Conservation (phyloP, 1,140 invertebrate species). For the Orchesella cincta region DNA sequence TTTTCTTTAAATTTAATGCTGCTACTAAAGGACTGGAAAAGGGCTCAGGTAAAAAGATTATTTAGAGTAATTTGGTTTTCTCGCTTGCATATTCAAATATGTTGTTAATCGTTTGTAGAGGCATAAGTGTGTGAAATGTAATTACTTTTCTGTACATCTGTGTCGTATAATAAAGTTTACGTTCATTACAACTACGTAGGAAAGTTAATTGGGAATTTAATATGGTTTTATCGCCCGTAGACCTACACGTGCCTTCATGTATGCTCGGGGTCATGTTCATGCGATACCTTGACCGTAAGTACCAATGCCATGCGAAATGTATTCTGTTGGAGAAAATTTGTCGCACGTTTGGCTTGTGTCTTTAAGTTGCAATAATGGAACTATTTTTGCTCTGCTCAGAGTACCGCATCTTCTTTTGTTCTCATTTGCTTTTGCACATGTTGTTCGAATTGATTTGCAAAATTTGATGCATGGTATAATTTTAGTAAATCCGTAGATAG, state of each 20-base stretch:
- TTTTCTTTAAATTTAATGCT: constrained; percentile 29
- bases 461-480: too few relatives aligned
- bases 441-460: too few relatives aligned
- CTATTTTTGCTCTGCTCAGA: too few relatives aligned
- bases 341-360: too few relatives aligned
- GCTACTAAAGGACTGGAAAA: constrained; percentile 45
- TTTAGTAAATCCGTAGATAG: too few relatives aligned
- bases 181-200: too few relatives aligned
- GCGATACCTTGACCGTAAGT: constrained; percentile 53
- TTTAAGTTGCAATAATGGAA: too few relatives aligned
- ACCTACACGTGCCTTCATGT: constrained; percentile 85
- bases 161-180: too few relatives aligned
- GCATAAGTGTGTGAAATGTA: not conserved
- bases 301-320: too few relatives aligned
- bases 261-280: constrained; percentile 65
- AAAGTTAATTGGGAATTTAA: not conserved
- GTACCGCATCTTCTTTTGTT: too few relatives aligned
- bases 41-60: constrained; percentile 39
- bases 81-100: not conserved
- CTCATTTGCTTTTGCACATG: too few relatives aligned
- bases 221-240: constrained; percentile 56
- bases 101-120: not conserved
- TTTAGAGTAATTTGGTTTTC: not conserved
- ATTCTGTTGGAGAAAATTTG: too few relatives aligned
- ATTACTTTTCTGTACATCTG: not conserved